These are phyloP conservation scores for Pomacea maculata DNA, from an alignment of 1,140 invertebrate genomes.

Conservation along the genomic window DNA sequence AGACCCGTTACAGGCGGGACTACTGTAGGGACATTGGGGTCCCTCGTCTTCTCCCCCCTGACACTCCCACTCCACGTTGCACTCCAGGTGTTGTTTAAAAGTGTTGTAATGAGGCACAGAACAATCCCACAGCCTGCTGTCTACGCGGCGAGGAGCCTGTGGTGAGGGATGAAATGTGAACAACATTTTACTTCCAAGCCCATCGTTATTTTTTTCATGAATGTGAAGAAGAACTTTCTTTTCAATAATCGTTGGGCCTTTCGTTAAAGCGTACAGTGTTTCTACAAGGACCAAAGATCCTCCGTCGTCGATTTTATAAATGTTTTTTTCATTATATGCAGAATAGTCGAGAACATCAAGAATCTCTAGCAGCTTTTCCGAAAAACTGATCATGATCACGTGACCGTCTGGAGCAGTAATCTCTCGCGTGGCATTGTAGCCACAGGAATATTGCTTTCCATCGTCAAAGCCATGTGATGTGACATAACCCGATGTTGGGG, in stretches of 20 bases:
- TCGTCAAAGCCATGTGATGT: background rate
- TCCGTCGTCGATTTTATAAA: background rate
- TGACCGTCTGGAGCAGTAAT: background rate
- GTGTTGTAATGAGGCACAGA: slow-evolving; percentile 5
- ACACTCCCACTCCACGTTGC: slow-evolving; percentile 11
- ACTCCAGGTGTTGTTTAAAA: slow-evolving; percentile 7
- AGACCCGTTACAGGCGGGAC: background rate
- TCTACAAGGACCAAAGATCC: too few species aligned
- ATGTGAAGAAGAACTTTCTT: background rate
- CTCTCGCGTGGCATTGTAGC: background rate
- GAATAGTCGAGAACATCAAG: too few species aligned
- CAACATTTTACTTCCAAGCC: slow-evolving; percentile 4
- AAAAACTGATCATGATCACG: background rate
- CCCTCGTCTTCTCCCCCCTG: slow-evolving; percentile 6
- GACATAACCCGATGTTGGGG: background rate
- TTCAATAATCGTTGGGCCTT: too few species aligned
- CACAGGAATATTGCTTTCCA: background rate
- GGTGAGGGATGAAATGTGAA: background rate
- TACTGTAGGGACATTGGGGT: background rate
- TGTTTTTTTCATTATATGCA: too few species aligned
- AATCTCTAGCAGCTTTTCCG: background rate
- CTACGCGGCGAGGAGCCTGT: background rate
- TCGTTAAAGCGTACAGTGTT: background rate
- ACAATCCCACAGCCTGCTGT: slow-evolving; percentile 3
- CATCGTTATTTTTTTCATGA: background rate